These are phyloP conservation scores for Odontamblyopus rebecca DNA, from an alignment of 2,797 vertebrate genomes.

Conservation along the genomic window DNA sequence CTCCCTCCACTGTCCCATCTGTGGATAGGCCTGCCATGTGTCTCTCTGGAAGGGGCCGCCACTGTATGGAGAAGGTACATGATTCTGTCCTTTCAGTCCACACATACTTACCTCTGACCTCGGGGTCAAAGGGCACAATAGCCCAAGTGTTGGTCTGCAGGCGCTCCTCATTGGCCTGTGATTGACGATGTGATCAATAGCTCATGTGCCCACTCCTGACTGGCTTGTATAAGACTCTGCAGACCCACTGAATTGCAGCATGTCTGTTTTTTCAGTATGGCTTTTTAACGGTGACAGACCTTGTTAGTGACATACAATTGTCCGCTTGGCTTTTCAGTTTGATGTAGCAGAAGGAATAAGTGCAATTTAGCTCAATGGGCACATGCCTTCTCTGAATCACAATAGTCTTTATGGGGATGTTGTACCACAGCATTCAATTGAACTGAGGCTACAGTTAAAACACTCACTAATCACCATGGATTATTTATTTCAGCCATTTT, in stretches of 20 bases:
- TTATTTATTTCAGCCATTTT: neutral
- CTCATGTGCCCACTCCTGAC: constrained; percentile 48
- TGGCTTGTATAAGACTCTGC: constrained; percentile 36
- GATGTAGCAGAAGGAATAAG: constrained; percentile 55
- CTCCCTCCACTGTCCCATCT: constrained; percentile 74
- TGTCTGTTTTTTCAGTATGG: constrained; percentile 58
- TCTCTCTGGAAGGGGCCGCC: constrained; percentile 66
- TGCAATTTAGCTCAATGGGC: constrained; percentile 52
- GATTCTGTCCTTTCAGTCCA: constrained; percentile 67
- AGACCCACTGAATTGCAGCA: constrained; percentile 48
- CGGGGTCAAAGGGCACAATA: constrained; percentile 75
- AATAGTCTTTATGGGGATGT: constrained; percentile 13
- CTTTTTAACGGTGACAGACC: constrained; percentile 59
- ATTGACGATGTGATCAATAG: constrained; percentile 76
- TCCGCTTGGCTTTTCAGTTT: constrained; percentile 45
- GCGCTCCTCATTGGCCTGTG: constrained; percentile 72
- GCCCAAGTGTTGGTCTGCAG: constrained; percentile 75
- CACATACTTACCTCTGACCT: constrained; percentile 74
- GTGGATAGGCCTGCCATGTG: constrained; percentile 82
- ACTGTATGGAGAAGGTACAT: constrained; percentile 75
- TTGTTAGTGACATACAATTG: constrained; percentile 72
- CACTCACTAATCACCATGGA: neutral
- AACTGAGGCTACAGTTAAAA: constrained; percentile 9
- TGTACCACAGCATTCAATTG: constrained; percentile 2
- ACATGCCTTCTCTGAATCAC: constrained; percentile 30